These are phyloP conservation scores for Ctenopoma multispine DNA, from an alignment of 2,797 vertebrate genomes.

Conservation along the genomic window DNA sequence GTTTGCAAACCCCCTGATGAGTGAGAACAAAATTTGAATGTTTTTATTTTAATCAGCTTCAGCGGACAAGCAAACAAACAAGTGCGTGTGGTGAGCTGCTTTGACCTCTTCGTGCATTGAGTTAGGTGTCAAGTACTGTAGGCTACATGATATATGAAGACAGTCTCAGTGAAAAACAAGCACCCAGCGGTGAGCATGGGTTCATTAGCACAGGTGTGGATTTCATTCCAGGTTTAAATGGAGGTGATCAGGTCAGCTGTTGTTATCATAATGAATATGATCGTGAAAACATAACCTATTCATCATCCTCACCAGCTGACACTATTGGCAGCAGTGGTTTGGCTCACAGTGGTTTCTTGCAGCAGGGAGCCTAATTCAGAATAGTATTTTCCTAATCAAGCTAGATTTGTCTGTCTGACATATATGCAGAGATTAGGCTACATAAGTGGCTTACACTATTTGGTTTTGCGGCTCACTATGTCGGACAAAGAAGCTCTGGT, in stretches of 20 bases:
- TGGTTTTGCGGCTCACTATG: no score
- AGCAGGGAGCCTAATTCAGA: background rate
- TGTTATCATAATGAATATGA: background rate
- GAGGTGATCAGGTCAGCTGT: background rate
- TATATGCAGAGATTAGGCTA: no score
- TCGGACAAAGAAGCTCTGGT: no score
- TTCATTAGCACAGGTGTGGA: conserved; percentile 1
- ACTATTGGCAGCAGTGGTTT: background rate
- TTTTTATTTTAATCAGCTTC: conserved; percentile 39
- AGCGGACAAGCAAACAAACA: background rate
- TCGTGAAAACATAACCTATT: conserved; percentile 8
- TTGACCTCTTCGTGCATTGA: background rate
- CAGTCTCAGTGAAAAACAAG: background rate
- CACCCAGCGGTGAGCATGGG: background rate
- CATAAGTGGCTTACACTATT: no score
- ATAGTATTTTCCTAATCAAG: background rate
- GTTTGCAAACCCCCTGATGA: conserved; percentile 19
- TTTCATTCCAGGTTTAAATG: background rate
- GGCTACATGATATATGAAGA: no score
- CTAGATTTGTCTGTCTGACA: background rate
- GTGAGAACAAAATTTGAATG: conserved; percentile 17
- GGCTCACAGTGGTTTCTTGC: background rate
- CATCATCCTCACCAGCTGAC: conserved; percentile 9
- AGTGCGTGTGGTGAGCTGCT: background rate
- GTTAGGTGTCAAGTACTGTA: background rate